Conservation (phyloP, 2,888 invertebrate species). For the Macrostomum cliftonense region DNA sequence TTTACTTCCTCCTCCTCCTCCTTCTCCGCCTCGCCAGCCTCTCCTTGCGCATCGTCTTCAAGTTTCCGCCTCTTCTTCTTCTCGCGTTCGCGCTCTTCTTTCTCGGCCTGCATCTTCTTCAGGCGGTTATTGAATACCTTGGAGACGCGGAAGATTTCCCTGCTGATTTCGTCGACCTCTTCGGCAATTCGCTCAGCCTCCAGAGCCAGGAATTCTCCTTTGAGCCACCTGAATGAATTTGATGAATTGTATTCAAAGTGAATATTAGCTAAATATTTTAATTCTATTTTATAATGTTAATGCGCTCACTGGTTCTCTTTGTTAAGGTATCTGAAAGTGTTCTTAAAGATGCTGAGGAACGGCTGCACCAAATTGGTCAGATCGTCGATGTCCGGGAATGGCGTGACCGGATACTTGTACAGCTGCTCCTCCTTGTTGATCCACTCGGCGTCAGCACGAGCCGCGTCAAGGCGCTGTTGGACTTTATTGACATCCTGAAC, state of each 20-base stretch:
- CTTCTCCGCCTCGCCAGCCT: conserved; percentile 31
- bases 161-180: conserved; percentile 53
- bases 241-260: not conserved
- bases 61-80: conserved; percentile 47
- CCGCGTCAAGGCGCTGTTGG: conserved; percentile 53
- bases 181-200: conserved; percentile 57
- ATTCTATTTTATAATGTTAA: not conserved
- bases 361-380: conserved; percentile 48
- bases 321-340: conserved; percentile 55
- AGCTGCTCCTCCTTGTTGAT: conserved; percentile 49
- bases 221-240: conserved; percentile 57
- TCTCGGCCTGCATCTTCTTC: conserved; percentile 25
- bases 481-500: conserved; percentile 53
- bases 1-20: conserved; percentile 37
- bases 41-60: conserved; percentile 54
- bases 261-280: not conserved
- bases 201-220: conserved; percentile 72
- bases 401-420: conserved; percentile 34
- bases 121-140: conserved; percentile 44
- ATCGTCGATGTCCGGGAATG: conserved; percentile 59
- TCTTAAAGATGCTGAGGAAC: conserved; percentile 41
- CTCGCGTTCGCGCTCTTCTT: conserved; percentile 25
- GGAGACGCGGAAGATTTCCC: conserved; percentile 58
- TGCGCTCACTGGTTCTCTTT: conserved; percentile 47
- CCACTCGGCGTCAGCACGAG: conserved; percentile 59